These are phyloP conservation scores for Archivesica marissinica DNA, from an alignment of 1,140 invertebrate genomes.

Conservation along the genomic window DNA sequence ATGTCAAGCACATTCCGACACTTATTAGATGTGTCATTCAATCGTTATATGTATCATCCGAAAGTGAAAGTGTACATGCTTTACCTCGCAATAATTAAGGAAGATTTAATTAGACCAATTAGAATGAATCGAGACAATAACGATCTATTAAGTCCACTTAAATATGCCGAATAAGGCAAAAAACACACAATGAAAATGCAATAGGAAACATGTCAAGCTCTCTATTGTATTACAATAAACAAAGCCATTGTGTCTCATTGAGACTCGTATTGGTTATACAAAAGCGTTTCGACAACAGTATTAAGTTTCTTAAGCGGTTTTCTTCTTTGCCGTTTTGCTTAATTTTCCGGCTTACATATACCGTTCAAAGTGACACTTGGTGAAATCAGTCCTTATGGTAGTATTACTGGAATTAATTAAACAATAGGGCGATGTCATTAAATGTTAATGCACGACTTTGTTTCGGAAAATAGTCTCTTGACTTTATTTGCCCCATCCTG, in stretches of 20 bases:
- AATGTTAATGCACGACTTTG: constrained; percentile 27
- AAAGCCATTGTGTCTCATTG: constrained; percentile 52
- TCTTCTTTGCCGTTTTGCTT: constrained; percentile 21
- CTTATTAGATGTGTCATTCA: no score
- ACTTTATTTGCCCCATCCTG: constrained; percentile 47
- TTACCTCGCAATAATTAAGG: constrained; percentile 28
- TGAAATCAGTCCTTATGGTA: not conserved
- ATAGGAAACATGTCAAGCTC: constrained; percentile 18
- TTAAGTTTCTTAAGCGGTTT: constrained; percentile 43
- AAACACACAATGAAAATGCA: constrained; percentile 2
- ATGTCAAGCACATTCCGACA: no score
- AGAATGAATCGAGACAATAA: not conserved
- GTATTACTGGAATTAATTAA: constrained; percentile 34
- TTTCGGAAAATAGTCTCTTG: constrained; percentile 27
- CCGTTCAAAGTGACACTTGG: constrained; percentile 37
- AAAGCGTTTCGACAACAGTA: constrained; percentile 42
- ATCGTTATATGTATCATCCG: no score
- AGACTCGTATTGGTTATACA: constrained; percentile 35
- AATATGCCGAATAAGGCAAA: constrained; percentile 5
- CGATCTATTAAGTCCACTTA: not conserved
- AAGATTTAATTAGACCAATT: not conserved
- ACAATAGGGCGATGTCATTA: constrained; percentile 47
- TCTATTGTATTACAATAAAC: constrained; percentile 46
- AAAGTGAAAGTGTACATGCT: no score
- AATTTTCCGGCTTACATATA: constrained; percentile 56